A percentile compares a stretch with the other conserved stretches of the same genome.
phyloP scores from a whole-genome alignment of 2,113 vertebrate species.

The Dipodomys ordii region DNA sequence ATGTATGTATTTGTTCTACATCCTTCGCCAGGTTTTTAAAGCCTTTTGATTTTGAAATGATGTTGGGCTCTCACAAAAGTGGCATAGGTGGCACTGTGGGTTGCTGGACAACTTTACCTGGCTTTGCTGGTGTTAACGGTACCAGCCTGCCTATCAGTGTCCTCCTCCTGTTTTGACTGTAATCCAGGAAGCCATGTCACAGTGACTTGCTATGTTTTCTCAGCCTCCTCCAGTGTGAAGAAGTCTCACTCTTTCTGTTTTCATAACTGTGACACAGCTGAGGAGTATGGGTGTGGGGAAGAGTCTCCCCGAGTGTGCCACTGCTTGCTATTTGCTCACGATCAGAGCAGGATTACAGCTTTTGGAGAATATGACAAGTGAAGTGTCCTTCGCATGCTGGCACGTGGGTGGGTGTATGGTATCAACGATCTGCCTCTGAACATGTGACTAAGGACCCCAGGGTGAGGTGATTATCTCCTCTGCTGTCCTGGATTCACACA shows the following conservation, averaged over 20 bases:
- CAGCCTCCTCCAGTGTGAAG: not conserved
- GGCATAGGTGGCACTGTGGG: not conserved
- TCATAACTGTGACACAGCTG: not conserved
- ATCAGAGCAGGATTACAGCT: not conserved
- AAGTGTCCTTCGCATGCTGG: not conserved
- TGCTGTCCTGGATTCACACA: not conserved
- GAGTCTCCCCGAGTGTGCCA: not conserved
- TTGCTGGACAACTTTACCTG: not conserved
- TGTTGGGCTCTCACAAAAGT: not conserved
- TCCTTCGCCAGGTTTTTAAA: not conserved
- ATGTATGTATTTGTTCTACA: not conserved
- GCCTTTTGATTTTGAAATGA: not conserved
- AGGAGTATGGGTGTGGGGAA: not conserved
- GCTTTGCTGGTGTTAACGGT: fast-evolving
- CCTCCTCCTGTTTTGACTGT: not conserved
- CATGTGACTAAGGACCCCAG: not conserved
- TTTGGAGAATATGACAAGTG: not conserved
- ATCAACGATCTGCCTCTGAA: not conserved
- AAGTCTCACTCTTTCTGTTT: not conserved
- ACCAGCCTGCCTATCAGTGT: not conserved
- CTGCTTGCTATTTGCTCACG: not conserved
- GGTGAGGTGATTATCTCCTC: too few relatives aligned
- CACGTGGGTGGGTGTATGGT: fast-evolving
- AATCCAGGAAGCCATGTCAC: not conserved
- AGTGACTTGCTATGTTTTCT: not conserved